Base-by-base conservation (phyloP, 2,113 vertebrate genomes). In the Rhineura floridana region DNA sequence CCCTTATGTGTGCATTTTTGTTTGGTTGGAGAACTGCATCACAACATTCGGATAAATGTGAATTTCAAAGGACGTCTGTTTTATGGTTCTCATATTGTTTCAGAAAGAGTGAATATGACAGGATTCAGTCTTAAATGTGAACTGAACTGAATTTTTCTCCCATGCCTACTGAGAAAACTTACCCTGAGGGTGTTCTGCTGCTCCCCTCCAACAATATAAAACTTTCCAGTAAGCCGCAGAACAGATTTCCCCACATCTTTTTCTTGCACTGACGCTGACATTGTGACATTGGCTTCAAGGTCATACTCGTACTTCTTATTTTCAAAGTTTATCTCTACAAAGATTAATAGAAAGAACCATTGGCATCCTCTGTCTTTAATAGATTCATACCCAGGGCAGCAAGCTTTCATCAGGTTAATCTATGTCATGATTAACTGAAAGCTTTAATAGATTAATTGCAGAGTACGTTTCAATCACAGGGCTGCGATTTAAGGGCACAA, bases 301-400 rank as follows among this genome's bases (percentile, higher is more conserved):
- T 97, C 97, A 95, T 98, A 98, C 52, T 95, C 94, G 92, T 97
- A 98, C n/a, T 96, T 97, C 50, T 89, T 94, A 15, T 89, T 84
- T 7, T 91, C 81, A 94, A 98, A 98, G 0, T 92, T 91, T 59
- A 97, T 97, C 70, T 94, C 98, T 98, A 93, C 6, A 88, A 93
- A 46, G 33, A 93, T 59, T 44, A 23, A 73, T 17, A 89, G 28
- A 85, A 55, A 88, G 0, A 89, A 25, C 48, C 78, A 4, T 78
- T 87, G 84, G 89, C 44, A 92, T 19, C 36, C 39, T 2, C 1
- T 52, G 3, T 36, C 44, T 1, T 42, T 73, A 25, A 52, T 48
- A 67, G 19, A 65, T 48, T 6, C 8, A 69, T n/a, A 79, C 28
- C 17, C 55, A 44, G 36, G 4, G n/a, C 3, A 30, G 17, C 6